phyloP scores from a whole-genome alignment of 2,797 vertebrate species.

The Chaenodraco wilsoni region DNA sequence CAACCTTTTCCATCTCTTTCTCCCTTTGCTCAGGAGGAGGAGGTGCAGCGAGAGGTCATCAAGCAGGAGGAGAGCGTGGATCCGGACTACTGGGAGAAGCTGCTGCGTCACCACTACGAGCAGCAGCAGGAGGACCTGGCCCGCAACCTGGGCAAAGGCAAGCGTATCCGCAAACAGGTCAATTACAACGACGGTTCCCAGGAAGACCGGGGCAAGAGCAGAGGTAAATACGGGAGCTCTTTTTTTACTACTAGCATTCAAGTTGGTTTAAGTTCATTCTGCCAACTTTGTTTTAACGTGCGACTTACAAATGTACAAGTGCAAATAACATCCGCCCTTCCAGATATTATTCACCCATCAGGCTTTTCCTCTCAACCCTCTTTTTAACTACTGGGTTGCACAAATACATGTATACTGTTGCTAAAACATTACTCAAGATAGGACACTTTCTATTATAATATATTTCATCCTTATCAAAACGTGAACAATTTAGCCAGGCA shows the following conservation, averaged over 20 bases:
- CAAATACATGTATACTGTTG: too few relatives aligned
- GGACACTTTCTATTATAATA: too few relatives aligned
- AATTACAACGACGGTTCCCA: conserved; percentile 99
- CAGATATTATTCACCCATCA: too few relatives aligned
- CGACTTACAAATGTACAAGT: too few relatives aligned
- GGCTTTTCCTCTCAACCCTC: too few relatives aligned
- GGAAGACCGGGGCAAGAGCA: conserved; percentile 92
- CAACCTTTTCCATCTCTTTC: background rate
- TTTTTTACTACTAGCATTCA: background rate
- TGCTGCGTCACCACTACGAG: conserved; percentile 96
- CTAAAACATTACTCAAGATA: too few relatives aligned
- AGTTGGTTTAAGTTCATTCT: too few relatives aligned
- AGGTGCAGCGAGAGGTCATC: conserved; percentile 97
- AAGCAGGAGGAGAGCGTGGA: conserved; percentile 98
- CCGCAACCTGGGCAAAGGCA: conserved; percentile 96
- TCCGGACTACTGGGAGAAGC: conserved; percentile 98
- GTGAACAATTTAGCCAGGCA: too few relatives aligned
- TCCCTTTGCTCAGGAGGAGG: conserved; percentile 87
- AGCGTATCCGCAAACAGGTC: conserved; percentile 98
- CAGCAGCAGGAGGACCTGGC: conserved; percentile 98
- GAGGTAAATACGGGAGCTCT: background rate
- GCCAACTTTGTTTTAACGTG: too few relatives aligned
- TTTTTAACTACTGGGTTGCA: too few relatives aligned
- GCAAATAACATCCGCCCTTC: too few relatives aligned
- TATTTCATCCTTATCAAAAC: too few relatives aligned